phyloP scores from a whole-genome alignment of 2,113 vertebrate species.

The Procavia capensis region DNA sequence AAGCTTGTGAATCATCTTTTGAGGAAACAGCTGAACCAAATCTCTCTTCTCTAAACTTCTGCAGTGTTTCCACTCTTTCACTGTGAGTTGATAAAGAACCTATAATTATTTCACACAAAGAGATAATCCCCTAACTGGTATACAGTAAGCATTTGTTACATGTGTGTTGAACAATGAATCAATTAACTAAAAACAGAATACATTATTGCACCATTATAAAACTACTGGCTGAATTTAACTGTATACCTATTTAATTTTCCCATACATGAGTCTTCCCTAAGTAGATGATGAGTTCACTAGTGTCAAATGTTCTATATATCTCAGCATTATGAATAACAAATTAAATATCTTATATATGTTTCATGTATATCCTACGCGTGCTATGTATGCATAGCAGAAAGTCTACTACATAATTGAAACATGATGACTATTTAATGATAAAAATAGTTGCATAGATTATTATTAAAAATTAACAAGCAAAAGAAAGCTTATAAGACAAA shows the following conservation, averaged over 20 bases:
- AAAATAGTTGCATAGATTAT: neutral
- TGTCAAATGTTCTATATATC: neutral
- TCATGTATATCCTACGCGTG: neutral
- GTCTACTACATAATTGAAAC: neutral
- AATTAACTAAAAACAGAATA: neutral
- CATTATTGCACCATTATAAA: neutral
- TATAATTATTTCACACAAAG: neutral
- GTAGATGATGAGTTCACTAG: neutral
- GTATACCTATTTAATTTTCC: neutral
- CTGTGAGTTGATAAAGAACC: neutral
- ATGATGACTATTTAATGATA: conserved; percentile 25
- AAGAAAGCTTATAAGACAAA: conserved; percentile 34
- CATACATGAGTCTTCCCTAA: neutral
- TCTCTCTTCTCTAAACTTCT: neutral
- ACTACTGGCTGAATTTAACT: neutral
- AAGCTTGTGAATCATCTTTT: neutral
- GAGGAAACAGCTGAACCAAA: neutral
- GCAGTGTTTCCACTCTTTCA: neutral
- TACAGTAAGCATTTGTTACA: neutral
- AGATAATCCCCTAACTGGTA: neutral
- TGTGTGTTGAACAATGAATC: neutral
- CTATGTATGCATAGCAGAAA: neutral
- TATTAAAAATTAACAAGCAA: conserved; percentile 52
- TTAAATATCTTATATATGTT: neutral
- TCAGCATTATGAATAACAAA: neutral